A percentile compares a stretch with the other conserved stretches of the same genome.
phyloP scores from a whole-genome alignment of 2,797 vertebrate genomes.

The Gambelia wislizenii region DNA sequence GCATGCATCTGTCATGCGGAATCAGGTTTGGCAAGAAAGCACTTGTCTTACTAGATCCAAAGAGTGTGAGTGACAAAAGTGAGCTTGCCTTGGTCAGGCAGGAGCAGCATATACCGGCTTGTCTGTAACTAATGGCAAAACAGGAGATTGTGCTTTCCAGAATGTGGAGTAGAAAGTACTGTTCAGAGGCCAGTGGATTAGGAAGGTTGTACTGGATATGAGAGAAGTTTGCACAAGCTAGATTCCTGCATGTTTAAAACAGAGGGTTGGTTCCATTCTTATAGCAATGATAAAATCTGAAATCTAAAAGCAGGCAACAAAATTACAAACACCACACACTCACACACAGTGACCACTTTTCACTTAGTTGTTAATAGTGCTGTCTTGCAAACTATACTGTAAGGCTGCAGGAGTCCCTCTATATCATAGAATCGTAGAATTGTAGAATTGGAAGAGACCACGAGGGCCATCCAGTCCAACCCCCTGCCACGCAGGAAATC shows the following conservation, averaged over 20 bases:
- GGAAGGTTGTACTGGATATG: too few species aligned
- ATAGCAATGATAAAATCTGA: not conserved
- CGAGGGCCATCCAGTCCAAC: too few species aligned
- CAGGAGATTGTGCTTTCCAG: not conserved
- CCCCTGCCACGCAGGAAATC: too few species aligned
- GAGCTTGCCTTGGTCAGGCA: not conserved
- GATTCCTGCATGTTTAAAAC: not conserved
- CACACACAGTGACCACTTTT: not conserved
- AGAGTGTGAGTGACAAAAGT: too few species aligned
- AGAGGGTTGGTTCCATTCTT: not conserved
- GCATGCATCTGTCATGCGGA: not conserved
- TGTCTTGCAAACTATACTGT: not conserved
- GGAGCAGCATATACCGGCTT: not conserved
- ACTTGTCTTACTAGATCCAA: not conserved
- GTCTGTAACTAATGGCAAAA: not conserved
- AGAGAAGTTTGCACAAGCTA: not conserved
- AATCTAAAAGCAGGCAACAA: not conserved
- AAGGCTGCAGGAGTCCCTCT: too few species aligned
- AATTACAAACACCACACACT: not conserved
- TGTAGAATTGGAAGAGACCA: too few species aligned
- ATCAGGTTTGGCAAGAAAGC: constrained; percentile 1
- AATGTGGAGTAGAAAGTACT: not conserved
- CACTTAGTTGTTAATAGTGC: too few species aligned
- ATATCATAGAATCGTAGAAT: too few species aligned
- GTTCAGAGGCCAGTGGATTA: too few species aligned